phyloP scores from a whole-genome alignment of 1,140 invertebrate genomes.

The Formica exsecta region DNA sequence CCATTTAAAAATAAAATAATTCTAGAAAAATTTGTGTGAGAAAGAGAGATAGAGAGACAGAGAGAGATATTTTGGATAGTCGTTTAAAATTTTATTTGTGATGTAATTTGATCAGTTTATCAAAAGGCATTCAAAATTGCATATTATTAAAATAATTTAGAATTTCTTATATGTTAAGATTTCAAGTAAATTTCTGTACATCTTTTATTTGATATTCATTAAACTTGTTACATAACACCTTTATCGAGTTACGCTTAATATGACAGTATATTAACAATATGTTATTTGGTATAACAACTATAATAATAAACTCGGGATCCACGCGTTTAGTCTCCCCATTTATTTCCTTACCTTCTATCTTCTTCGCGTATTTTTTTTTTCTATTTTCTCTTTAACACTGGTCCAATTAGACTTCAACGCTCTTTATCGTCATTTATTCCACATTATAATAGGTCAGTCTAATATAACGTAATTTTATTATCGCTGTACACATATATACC shows the following conservation, averaged over 20 bases:
- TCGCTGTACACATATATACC: constrained; percentile 50
- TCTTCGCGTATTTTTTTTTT: too few species aligned
- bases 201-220: neutral
- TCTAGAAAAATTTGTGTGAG: neutral
- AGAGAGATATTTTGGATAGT: neutral
- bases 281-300: neutral
- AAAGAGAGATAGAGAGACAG: too few species aligned
- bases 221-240: neutral
- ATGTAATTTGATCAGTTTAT: neutral
- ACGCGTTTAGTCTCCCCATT: neutral
- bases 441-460: constrained; percentile 58
- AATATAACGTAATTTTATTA: constrained; percentile 68
- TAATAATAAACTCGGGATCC: neutral
- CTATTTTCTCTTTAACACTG: constrained; percentile 11
- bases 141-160: neutral
- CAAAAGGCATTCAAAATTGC: neutral
- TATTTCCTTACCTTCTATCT: neutral
- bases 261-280: constrained; percentile 10
- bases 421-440: constrained; percentile 41
- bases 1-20: neutral
- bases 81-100: neutral
- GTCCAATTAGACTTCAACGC: constrained; percentile 57
- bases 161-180: neutral
- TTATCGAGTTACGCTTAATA: constrained; percentile 1
- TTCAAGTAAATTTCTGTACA: neutral